Percentiles rank a stretch among this genome's conserved stretches.
Evolutionary conservation across 2,113 vertebrate genomes (phyloP).

Genomic region (Ramphastos sulfuratus): DNA sequence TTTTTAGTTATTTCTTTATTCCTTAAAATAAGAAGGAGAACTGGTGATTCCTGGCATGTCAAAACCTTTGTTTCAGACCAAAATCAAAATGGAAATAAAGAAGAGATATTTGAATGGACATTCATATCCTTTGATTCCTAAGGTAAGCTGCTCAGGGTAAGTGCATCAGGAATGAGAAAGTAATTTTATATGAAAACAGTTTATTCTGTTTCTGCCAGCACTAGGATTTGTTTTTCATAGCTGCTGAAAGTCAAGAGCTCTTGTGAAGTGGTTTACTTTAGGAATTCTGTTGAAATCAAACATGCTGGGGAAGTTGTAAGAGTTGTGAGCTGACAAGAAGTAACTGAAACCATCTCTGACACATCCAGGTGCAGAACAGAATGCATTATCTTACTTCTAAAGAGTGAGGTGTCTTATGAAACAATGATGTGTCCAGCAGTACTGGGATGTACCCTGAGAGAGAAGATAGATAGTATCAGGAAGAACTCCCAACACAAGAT

Average conservation of each 20-base stretch:
- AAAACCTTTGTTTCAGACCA: background rate
- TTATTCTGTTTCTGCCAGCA: background rate
- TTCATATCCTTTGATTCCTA: background rate
- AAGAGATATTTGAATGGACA: conserved; percentile 1
- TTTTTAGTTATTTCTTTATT: background rate
- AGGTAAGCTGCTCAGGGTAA: background rate
- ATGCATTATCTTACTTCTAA: background rate
- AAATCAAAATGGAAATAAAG: background rate
- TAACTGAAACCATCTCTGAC: background rate
- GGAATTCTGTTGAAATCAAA: background rate
- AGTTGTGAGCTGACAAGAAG: background rate
- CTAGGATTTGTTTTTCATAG: background rate
- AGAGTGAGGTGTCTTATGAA: background rate
- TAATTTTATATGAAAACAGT: background rate
- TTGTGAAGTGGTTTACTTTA: background rate
- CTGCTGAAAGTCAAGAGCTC: background rate
- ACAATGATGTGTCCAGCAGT: background rate
- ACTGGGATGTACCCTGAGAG: background rate
- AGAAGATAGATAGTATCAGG: background rate
- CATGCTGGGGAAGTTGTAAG: background rate
- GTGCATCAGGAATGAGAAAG: background rate
- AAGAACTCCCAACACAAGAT: background rate
- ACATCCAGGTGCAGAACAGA: background rate
- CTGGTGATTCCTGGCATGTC: background rate
- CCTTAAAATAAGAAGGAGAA: background rate